phyloP scores from a whole-genome alignment of 2,888 invertebrate genomes.

The Lottia gigantea region DNA sequence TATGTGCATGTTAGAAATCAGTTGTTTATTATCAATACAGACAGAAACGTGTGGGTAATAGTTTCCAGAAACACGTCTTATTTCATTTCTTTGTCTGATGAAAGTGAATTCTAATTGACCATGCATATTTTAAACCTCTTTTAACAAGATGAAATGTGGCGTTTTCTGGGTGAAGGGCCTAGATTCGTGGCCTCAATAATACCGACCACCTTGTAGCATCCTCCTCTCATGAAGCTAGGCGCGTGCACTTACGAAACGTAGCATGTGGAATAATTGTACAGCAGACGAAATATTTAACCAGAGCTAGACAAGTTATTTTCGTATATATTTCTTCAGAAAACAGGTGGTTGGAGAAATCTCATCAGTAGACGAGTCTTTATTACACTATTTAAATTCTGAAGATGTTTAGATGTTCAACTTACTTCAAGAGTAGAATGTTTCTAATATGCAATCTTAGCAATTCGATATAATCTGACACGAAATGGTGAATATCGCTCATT shows the following conservation, averaged over 20 bases:
- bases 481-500: too few species aligned
- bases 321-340: neutral
- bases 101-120: too few species aligned
- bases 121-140: too few species aligned
- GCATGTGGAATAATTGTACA: neutral
- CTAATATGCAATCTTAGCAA: constrained; percentile 2
- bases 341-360: neutral
- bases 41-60: too few species aligned
- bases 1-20: too few species aligned
- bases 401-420: neutral
- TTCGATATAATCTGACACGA: neutral
- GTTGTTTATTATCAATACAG: too few species aligned
- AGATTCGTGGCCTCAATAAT: neutral
- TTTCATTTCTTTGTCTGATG: too few species aligned
- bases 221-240: neutral
- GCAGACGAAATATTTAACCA: constrained; percentile 6
- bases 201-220: constrained; percentile 6
- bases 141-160: too few species aligned
- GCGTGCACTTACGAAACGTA: neutral
- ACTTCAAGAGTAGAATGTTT: neutral
- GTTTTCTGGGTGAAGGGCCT: too few species aligned
- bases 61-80: too few species aligned
- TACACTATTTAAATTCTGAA: neutral
- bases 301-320: constrained; percentile 8
- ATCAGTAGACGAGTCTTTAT: constrained; percentile 4